Evolutionary conservation across 2,113 vertebrate species (phyloP), one percentile per base, ranked within the genome.

Genomic region (Heterocephalus glaber): DNA sequence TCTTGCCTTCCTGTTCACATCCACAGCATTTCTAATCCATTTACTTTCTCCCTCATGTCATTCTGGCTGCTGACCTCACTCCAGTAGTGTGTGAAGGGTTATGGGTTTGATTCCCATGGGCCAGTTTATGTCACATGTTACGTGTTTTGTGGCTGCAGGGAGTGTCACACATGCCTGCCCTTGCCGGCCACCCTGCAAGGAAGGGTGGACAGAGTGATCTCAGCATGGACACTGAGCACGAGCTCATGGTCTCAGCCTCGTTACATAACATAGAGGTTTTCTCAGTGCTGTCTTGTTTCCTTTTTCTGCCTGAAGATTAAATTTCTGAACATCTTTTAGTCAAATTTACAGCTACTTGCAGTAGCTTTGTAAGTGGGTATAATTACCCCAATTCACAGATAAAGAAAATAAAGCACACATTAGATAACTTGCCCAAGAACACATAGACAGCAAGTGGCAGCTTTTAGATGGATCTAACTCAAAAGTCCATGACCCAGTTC

Each of bases 41-140:
- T 92, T 33, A 44, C 60, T 68, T 92, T 86, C 38, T 70, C 65
- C 58, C 76, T 35, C 5, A 0, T 41, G 76, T 77, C 22, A 26
- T 52, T 85, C 94, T 92, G 63, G 41, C 68, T 65, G 44, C 74
- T 60, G 63, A 82, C 74, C 28, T 90, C 47, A 84, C 28, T 52
- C 47, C 49, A 77, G 72, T 16, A 70, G 58, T 63, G 4, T 5
- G 49, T 77, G 68, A 95, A 96, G 56, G 22, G 26, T 87, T 90
- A 76, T 88, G 70, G 79, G 16, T 90, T 95, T 83, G 61, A 95
- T 89, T 82, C 72, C 41, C 47, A 9, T 90, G 26, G 19, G 16
- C 61, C n/a, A 54, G 1, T 95, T 76, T 63, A 72, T 60, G 83
- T 94, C 24, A 85, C 19, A n/a, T n/a, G n/a, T n/a, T n/a, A n/a